phyloP scores from a whole-genome alignment of 2,888 invertebrate species.

The Diaphora mendica region DNA sequence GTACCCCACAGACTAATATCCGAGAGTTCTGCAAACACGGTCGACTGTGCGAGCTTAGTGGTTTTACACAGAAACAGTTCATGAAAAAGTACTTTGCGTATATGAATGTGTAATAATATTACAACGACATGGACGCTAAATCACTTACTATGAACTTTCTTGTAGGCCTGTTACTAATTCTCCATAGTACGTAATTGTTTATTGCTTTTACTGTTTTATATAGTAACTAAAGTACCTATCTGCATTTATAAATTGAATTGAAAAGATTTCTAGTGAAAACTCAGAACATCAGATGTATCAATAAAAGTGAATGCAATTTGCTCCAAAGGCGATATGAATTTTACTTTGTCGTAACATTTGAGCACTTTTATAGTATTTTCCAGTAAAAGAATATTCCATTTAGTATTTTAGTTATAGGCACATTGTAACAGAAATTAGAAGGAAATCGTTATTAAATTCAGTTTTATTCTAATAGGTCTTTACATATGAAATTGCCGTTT shows the following conservation, averaged over 20 bases:
- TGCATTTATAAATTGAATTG: constrained; percentile 24
- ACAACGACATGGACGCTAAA: constrained; percentile 31
- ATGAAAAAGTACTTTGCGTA: constrained; percentile 67
- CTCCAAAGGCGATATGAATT: constrained; percentile 40
- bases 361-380: not conserved
- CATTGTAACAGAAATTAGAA: not conserved
- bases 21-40: constrained; percentile 59
- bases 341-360: constrained; percentile 27
- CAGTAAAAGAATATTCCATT: not conserved
- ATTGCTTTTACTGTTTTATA: not conserved
- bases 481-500: too few relatives aligned
- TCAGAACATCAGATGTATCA: constrained; percentile 26
- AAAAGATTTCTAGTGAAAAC: constrained; percentile 25
- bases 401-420: not conserved
- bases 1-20: constrained; percentile 62
- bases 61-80: constrained; percentile 73
- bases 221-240: not conserved
- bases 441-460: not conserved
- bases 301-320: constrained; percentile 43
- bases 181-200: not conserved
- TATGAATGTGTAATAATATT: constrained; percentile 43
- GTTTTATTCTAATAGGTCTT: too few relatives aligned
- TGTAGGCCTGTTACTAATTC: not conserved
- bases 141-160: constrained; percentile 22
- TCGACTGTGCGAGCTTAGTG: constrained; percentile 69